Conservation (phyloP, 2,113 vertebrate species). For the Mesoclemmys tuberculata region DNA sequence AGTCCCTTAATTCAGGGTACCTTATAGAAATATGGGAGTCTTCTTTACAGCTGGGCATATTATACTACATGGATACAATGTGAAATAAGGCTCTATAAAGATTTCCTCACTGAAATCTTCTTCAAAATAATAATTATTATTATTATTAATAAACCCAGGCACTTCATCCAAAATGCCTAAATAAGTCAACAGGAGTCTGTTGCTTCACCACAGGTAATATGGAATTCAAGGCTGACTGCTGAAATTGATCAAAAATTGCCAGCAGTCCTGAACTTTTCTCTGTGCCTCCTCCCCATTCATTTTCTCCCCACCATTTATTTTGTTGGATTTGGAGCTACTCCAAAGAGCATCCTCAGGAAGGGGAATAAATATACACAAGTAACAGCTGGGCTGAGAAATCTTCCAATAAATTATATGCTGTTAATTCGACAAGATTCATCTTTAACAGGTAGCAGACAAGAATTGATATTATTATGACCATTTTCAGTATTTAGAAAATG, state of each 20-base stretch:
- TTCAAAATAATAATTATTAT: conserved; percentile 49
- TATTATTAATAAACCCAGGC: background rate
- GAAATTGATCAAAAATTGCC: background rate
- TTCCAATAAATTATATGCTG: background rate
- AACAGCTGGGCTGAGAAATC: background rate
- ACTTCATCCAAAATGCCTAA: background rate
- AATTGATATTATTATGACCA: background rate
- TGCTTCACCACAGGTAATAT: background rate
- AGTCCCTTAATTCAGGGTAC: conserved; percentile 46
- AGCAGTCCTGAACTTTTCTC: background rate
- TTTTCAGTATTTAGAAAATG: background rate
- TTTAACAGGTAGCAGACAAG: background rate
- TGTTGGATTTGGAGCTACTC: background rate
- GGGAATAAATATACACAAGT: background rate
- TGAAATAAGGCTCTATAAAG: conserved; percentile 50
- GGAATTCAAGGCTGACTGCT: background rate
- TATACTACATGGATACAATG: background rate
- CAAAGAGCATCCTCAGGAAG: background rate
- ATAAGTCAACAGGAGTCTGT: background rate
- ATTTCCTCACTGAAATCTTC: conserved; percentile 1
- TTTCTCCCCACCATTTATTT: background rate
- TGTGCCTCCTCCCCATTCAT: background rate
- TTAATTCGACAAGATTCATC: background rate
- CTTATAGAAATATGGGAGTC: conserved; percentile 37
- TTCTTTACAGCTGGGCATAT: conserved; percentile 13